These are phyloP conservation scores for Heliangelus exortis DNA, from an alignment of 2,797 vertebrate genomes.

Conservation along the genomic window DNA sequence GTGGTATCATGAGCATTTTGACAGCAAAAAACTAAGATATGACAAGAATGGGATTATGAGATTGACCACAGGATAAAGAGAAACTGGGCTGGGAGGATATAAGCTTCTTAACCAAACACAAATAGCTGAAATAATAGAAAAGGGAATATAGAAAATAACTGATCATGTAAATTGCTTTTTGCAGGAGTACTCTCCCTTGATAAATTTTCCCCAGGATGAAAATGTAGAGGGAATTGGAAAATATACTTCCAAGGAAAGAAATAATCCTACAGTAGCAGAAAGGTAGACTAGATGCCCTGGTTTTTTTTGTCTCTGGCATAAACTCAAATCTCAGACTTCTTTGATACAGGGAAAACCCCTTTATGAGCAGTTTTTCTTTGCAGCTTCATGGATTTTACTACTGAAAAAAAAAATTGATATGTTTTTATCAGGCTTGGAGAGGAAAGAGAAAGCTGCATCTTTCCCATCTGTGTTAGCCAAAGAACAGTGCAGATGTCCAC, in stretches of 20 bases:
- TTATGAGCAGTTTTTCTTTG: background rate
- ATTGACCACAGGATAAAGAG: slow-evolving; percentile 54
- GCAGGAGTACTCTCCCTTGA: background rate
- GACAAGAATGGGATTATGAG: slow-evolving; percentile 54
- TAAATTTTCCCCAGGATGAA: slow-evolving; percentile 36
- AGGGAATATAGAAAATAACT: slow-evolving; percentile 49
- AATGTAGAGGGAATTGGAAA: slow-evolving; percentile 1
- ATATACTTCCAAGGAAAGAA: background rate
- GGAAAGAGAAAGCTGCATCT: background rate
- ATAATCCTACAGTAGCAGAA: background rate
- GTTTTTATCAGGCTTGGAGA: background rate
- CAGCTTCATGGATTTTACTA: background rate
- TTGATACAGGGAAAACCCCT: background rate
- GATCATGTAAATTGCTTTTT: slow-evolving; percentile 65
- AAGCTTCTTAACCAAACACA: slow-evolving; percentile 61
- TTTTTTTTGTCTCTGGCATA: background rate
- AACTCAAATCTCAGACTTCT: background rate
- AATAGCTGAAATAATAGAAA: slow-evolving; percentile 55
- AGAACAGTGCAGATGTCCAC: background rate
- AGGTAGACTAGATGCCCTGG: background rate
- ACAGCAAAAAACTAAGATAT: background rate
- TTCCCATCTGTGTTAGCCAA: background rate
- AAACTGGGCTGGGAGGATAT: slow-evolving; percentile 48
- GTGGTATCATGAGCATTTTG: background rate
- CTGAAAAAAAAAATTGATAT: background rate